phyloP scores from a whole-genome alignment of 64 coral and sea anemone genomes.

The Stichodactyla mertensii region DNA sequence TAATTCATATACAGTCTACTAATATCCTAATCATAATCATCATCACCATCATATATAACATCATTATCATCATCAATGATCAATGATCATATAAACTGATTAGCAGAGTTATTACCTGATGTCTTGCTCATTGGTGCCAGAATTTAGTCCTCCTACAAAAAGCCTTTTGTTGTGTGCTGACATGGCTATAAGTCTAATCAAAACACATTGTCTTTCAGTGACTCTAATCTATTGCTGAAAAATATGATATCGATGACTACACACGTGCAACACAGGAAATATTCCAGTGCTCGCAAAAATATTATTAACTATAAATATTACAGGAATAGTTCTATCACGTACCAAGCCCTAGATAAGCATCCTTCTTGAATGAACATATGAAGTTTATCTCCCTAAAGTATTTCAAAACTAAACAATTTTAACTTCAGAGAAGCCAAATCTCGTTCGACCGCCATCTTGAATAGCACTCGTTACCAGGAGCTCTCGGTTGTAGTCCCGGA shows the following conservation, averaged over 20 bases:
- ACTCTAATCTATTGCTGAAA: not conserved
- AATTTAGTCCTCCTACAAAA: slow-evolving; percentile 47
- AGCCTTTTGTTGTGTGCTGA: slow-evolving; percentile 22
- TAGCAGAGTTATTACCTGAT: slow-evolving; percentile 7
- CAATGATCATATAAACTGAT: not conserved
- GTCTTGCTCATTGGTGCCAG: slow-evolving; percentile 38
- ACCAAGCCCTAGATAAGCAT: not conserved
- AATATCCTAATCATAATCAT: no score
- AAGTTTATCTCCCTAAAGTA: not conserved
- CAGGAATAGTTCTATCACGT: not conserved
- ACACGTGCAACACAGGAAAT: not conserved
- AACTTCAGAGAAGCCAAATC: not conserved
- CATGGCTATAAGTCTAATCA: not conserved
- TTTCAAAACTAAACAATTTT: not conserved
- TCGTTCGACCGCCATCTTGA: slow-evolving; percentile 4
- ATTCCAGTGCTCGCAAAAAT: not conserved
- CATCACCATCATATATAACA: no score
- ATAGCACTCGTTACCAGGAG: slow-evolving; percentile 5
- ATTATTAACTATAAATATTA: not conserved
- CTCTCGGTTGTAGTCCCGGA: not conserved
- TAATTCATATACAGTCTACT: no score
- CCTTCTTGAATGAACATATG: not conserved
- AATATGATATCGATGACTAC: not conserved
- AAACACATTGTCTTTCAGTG: no score
- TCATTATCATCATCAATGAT: not conserved